These are phyloP conservation scores for Onthophagus taurus DNA, from an alignment of 1,140 invertebrate species.

Conservation along the genomic window DNA sequence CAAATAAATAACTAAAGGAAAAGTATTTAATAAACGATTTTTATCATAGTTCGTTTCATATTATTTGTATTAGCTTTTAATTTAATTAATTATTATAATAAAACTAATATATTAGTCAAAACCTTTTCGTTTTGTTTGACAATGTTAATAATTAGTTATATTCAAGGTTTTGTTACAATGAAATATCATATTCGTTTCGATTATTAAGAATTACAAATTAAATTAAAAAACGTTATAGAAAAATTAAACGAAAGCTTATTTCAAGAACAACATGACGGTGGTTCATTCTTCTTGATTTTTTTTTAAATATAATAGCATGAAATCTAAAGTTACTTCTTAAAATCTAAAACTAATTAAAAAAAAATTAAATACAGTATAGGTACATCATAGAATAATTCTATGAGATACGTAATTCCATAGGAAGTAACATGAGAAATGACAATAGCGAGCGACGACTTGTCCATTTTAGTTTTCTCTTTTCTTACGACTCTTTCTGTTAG, in stretches of 20 bases:
- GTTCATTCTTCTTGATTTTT: no score
- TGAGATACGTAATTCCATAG: constrained; percentile 9
- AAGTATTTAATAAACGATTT: no score
- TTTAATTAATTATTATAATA: no score
- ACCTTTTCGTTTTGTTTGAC: no score
- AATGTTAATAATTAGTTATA: no score
- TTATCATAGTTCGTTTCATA: no score
- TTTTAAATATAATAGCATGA: constrained; percentile 1
- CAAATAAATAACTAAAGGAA: no score
- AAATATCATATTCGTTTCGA: no score
- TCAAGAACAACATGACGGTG: constrained; percentile 5
- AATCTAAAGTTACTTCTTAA: constrained; percentile 2
- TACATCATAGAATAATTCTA: constrained; percentile 11
- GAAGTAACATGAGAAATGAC: constrained; percentile 7
- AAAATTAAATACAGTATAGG: no score
- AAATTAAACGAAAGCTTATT: constrained; percentile 6
- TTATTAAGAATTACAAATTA: not conserved
- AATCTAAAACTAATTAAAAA: not conserved
- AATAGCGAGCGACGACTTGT: not conserved
- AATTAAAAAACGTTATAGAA: not conserved
- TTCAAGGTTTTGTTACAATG: no score
- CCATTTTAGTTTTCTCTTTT: constrained; percentile 2
- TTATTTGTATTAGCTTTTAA: no score
- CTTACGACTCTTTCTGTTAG: not conserved
- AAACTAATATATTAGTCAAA: no score